Evolutionary conservation across 1,140 invertebrate species (phyloP).

Genomic region (Oncopodura yosiiana): DNA sequence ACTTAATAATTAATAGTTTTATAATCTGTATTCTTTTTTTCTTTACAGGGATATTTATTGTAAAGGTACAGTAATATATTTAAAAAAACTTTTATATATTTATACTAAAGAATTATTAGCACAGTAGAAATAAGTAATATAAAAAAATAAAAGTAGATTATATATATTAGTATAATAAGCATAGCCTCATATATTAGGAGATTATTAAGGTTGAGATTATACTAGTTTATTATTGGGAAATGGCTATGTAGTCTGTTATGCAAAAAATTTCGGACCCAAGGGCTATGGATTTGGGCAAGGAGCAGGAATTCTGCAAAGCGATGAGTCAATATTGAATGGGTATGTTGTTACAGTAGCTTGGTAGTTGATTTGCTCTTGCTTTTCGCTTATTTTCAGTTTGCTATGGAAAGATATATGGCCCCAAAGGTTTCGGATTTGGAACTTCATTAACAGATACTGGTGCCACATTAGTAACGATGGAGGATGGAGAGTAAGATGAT

Average conservation of each 20-base stretch:
- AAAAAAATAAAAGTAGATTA: no score
- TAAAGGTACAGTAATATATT: slow-evolving; percentile 59
- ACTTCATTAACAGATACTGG: no score
- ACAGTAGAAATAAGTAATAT: no score
- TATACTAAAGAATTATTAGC: slow-evolving; percentile 6
- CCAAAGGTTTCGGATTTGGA: slow-evolving; percentile 80
- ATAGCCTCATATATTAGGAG: no score
- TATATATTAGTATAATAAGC: no score
- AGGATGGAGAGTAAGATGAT: slow-evolving; percentile 25
- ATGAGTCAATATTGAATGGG: slow-evolving; percentile 60
- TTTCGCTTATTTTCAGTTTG: slow-evolving; percentile 47
- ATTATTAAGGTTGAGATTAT: slow-evolving; percentile 95
- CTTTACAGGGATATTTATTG: slow-evolving; percentile 95
- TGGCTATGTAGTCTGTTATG: slow-evolving; percentile 69
- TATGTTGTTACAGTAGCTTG: slow-evolving; percentile 42
- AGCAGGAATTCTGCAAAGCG: slow-evolving; percentile 78
- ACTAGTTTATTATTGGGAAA: slow-evolving; percentile 3
- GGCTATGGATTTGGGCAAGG: slow-evolving; percentile 88
- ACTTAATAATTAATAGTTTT: no score
- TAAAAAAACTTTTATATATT: neutral
- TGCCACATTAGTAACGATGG: slow-evolving; percentile 39
- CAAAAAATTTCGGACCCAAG: slow-evolving; percentile 84
- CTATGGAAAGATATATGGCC: slow-evolving; percentile 71
- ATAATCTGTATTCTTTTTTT: no score
- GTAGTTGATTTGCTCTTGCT: neutral